Percentiles rank a stretch among this genome's conserved stretches.
These are phyloP conservation scores for Trichogramma dendrolimi DNA, from an alignment of 2,888 invertebrate species.

Conservation along the genomic window DNA sequence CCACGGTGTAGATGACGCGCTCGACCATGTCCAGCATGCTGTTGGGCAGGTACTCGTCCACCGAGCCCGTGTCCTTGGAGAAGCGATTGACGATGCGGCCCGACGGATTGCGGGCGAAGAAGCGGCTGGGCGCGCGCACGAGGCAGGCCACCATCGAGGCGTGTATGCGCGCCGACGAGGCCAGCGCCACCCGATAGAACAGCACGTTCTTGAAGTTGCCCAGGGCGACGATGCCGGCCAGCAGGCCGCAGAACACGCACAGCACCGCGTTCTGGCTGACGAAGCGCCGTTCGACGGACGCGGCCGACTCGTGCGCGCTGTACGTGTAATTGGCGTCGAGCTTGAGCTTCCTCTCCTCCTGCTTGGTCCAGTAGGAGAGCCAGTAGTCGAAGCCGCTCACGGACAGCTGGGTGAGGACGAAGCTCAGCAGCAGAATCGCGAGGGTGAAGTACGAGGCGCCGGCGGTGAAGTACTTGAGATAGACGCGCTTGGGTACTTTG, in stretches of 20 bases:
- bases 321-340: too few relatives aligned
- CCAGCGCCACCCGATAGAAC: constrained; percentile 67
- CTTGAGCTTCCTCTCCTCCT: constrained; percentile 5
- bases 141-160: constrained; percentile 72
- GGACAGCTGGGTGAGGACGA: constrained; percentile 65
- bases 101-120: constrained; percentile 61
- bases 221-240: constrained; percentile 48
- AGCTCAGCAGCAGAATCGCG: constrained; percentile 55
- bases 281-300: too few relatives aligned
- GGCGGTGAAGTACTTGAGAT: constrained; percentile 66
- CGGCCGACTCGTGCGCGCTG: too few relatives aligned
- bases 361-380: constrained; percentile 64
- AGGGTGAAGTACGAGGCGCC: constrained; percentile 62
- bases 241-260: constrained; percentile 59
- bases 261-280: constrained; percentile 33
- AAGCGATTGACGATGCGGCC: constrained; percentile 76
- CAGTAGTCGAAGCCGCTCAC: constrained; percentile 73
- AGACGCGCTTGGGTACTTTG: constrained; percentile 61
- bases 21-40: constrained; percentile 63
- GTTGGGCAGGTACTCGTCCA: constrained; percentile 68
- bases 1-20: constrained; percentile 66
- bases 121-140: constrained; percentile 70
- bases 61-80: constrained; percentile 77
- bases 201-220: constrained; percentile 51
- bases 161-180: constrained; percentile 68